Percentiles rank a stretch among this genome's conserved stretches.
These are phyloP conservation scores for Pardosa pseudoannulata DNA, from an alignment of 2,888 invertebrate genomes.

Conservation along the genomic window DNA sequence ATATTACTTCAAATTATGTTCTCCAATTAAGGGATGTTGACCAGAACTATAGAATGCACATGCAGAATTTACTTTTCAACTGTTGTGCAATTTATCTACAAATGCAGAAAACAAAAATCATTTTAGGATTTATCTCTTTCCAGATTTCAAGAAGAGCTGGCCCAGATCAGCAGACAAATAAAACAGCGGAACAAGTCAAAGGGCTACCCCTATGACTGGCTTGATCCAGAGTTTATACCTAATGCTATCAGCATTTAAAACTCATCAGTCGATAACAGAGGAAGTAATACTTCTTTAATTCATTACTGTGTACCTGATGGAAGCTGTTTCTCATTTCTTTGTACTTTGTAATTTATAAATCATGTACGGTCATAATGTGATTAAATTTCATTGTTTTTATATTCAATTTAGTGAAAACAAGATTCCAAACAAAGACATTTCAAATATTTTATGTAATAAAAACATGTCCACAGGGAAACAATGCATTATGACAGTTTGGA, in stretches of 20 bases:
- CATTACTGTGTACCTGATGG: background rate
- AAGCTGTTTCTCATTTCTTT: background rate
- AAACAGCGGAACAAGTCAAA: slow-evolving; percentile 77
- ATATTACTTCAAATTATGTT: no score
- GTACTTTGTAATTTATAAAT: background rate
- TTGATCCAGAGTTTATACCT: slow-evolving; percentile 78
- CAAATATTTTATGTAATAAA: slow-evolving; percentile 1
- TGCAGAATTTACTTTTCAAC: no score
- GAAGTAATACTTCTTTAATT: no score
- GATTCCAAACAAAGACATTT: background rate
- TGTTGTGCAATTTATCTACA: no score
- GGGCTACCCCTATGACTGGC: slow-evolving; percentile 76
- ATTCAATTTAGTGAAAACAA: no score
- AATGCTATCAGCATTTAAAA: slow-evolving; percentile 78
- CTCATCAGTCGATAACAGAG: no score
- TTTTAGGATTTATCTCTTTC: slow-evolving; percentile 27
- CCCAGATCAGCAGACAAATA: slow-evolving; percentile 76
- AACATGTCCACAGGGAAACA: background rate
- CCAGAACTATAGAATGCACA: no score
- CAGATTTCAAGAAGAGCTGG: slow-evolving; percentile 77
- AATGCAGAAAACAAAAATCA: no score
- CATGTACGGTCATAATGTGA: no score
- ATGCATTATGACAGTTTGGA: background rate
- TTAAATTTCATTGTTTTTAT: no score
- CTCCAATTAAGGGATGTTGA: no score